These are phyloP conservation scores for Drosophila demipolita DNA, from an alignment of 2,888 invertebrate species.

Conservation along the genomic window DNA sequence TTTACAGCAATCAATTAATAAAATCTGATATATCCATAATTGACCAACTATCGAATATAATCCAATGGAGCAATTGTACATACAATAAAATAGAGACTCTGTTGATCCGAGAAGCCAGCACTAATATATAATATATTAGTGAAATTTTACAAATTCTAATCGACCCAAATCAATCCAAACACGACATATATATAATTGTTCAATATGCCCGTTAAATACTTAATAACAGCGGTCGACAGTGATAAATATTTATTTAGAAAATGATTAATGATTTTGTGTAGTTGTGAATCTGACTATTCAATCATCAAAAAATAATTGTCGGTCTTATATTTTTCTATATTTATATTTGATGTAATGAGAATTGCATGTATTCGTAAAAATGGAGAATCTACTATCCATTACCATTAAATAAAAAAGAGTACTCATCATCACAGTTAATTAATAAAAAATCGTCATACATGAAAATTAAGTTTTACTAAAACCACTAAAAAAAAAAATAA, in stretches of 20 bases:
- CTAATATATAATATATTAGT: background rate
- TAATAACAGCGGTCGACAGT: background rate
- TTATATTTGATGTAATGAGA: background rate
- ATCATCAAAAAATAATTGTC: background rate
- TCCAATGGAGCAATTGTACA: constrained; percentile 30
- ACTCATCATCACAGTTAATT: background rate
- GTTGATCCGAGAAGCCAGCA: constrained; percentile 31
- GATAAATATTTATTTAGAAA: background rate
- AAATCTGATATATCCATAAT: constrained; percentile 14
- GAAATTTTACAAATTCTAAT: constrained; percentile 3
- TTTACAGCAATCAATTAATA: constrained; percentile 46
- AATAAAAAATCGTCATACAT: background rate
- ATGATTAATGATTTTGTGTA: background rate
- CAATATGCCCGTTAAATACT: background rate
- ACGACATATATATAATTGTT: background rate
- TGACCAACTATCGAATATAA: constrained; percentile 21
- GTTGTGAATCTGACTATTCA: background rate
- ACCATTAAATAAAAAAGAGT: background rate
- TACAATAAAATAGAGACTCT: constrained; percentile 15
- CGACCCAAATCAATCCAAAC: constrained; percentile 2
- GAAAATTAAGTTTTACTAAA: background rate
- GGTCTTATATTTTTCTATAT: background rate
- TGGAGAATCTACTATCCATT: background rate
- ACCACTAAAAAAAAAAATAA: background rate
- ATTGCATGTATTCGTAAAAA: background rate